These are phyloP conservation scores for Cygnus olor DNA, from an alignment of 2,797 vertebrate species.

Conservation along the genomic window DNA sequence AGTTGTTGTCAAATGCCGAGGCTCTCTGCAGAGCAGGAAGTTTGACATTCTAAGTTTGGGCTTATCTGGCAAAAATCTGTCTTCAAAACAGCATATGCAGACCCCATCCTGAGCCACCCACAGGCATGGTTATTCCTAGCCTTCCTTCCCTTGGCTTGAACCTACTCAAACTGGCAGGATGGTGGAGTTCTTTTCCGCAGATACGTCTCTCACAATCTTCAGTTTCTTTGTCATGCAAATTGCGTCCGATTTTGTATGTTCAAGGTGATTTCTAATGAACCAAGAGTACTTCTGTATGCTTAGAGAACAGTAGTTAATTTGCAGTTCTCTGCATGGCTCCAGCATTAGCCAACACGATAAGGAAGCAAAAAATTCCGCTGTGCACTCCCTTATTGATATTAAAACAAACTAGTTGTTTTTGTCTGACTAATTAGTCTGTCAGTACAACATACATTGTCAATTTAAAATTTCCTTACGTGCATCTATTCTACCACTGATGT, in stretches of 20 bases:
- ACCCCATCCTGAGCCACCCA: neutral
- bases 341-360: neutral
- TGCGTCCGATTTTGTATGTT: neutral
- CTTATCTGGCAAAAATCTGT: neutral
- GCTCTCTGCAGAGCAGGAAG: neutral
- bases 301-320: neutral
- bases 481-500: neutral
- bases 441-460: neutral
- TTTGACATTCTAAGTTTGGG: neutral
- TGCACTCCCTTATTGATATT: neutral
- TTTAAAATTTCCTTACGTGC: slow-evolving; percentile 1
- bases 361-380: neutral
- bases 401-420: slow-evolving; percentile 12
- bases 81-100: neutral
- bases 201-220: neutral
- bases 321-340: neutral
- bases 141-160: neutral
- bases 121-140: neutral
- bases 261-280: neutral
- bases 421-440: neutral
- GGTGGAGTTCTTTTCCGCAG: neutral
- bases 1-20: neutral
- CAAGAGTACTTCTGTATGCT: neutral
- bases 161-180: neutral
- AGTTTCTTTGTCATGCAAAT: neutral